Conservation (phyloP, 2,888 invertebrate genomes). For the Epiblema foenella region DNA sequence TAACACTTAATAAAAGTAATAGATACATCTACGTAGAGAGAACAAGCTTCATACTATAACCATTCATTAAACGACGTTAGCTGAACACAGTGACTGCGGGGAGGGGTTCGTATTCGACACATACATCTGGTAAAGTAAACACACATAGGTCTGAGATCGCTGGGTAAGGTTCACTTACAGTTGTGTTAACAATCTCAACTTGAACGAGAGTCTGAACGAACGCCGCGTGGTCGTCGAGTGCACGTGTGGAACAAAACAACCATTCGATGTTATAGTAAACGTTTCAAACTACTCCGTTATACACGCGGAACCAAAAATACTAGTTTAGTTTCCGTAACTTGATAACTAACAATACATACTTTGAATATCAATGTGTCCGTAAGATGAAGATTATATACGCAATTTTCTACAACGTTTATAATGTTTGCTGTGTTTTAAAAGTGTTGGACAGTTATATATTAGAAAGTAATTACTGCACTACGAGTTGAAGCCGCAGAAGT, state of each 20-base stretch:
- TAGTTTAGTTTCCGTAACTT: neutral
- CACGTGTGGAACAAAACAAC: conserved; percentile 82
- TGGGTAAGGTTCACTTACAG: conserved; percentile 83
- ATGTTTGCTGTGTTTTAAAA: neutral
- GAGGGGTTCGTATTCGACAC: conserved; percentile 68
- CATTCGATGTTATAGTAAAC: conserved; percentile 64
- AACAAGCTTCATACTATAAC: conserved; percentile 50
- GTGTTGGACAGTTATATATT: neutral
- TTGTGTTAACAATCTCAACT: conserved; percentile 83
- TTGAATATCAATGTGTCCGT: neutral
- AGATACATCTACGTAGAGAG: conserved; percentile 50
- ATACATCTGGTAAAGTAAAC: conserved; percentile 72
- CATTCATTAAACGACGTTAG: conserved; percentile 71
- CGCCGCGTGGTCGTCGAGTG: conserved; percentile 71
- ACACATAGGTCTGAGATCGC: conserved; percentile 76
- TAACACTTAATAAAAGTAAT: conserved; percentile 58
- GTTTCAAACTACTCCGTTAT: neutral
- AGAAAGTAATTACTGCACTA: neutral
- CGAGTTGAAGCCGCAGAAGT: conserved; percentile 11
- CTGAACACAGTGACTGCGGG: conserved; percentile 71
- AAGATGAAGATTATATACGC: neutral
- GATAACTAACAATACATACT: neutral
- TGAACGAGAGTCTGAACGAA: conserved; percentile 79
- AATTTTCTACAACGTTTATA: neutral
- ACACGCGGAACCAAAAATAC: neutral